Evolutionary conservation across 2,113 vertebrate species (phyloP), one percentile per base, ranked within the genome.

Genomic region (Chaetodon auriga): DNA sequence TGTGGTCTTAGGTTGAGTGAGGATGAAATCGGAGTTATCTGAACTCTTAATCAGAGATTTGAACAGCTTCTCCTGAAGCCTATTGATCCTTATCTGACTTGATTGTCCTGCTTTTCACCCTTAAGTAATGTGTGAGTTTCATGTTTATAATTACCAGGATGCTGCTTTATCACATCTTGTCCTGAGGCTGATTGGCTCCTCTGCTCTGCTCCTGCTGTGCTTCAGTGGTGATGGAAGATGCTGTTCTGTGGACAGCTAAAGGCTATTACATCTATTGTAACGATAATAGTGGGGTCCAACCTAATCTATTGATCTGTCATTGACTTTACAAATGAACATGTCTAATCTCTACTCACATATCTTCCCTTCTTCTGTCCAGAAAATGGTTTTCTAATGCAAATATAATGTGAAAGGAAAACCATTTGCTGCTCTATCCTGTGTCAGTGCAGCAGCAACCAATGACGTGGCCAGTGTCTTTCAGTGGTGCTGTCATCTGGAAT

Each of bases 141-240:
- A 80, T 83, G 74, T 89, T 87, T 89, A 25, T 83, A 78, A 88
- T 90, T 85, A 83, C 82, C 62, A 62, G 55, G 36, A 38, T 23
- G 46, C 82, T 77, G 69, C 78, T 87, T 89, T 36, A 80, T 92
- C 86, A 82, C 89, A 57, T 65, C 36, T 38, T 62, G 41, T 73
- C 78, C 81, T 57, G 0, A 41, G 81, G 81, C 46, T 30, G 73
- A 83, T 62, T 83, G 83, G 66, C 58, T 78, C 53, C 19, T 65
- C 51, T 87, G 23, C 68, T 76, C 58, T 51, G 70, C 72, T 77
- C 77, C 6, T 30, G 30, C 30, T 30, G 30, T 30, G 35, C 75
- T 81, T 74, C 14, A 57, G 18, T 18, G 41, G 80, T 90, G 82
- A 89, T 90, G 72, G 80, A 89, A 70, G 55, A 83, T 71, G 25